Percentiles rank a stretch among this genome's conserved stretches.
These are phyloP conservation scores for Melanerpes aurifrons DNA, from an alignment of 2,113 vertebrate species.

Conservation along the genomic window DNA sequence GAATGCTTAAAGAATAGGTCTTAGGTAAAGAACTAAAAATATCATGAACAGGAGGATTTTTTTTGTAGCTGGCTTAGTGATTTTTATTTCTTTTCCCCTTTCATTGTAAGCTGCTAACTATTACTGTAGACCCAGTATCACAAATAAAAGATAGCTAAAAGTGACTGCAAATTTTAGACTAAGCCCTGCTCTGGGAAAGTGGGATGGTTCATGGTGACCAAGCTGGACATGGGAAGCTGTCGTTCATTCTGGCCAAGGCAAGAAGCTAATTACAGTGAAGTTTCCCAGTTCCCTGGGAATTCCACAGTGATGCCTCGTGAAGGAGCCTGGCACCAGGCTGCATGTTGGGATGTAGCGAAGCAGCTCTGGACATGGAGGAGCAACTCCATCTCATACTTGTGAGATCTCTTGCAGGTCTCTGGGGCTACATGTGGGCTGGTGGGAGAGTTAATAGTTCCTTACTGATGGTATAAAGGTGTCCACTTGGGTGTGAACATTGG, in stretches of 20 bases:
- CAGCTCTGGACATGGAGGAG: not conserved
- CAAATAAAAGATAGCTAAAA: not conserved
- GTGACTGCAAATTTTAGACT: not conserved
- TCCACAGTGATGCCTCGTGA: accelerated
- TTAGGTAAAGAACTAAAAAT: not conserved
- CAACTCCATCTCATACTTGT: not conserved
- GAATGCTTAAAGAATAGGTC: not conserved
- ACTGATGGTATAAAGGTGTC: not conserved
- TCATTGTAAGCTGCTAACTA: not conserved
- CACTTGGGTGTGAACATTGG: not conserved
- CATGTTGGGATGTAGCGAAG: not conserved
- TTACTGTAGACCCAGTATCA: not conserved
- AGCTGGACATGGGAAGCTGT: accelerated
- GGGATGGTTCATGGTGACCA: not conserved
- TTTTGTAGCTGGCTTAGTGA: not conserved
- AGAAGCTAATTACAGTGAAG: accelerated
- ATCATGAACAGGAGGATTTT: not conserved
- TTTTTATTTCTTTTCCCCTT: not conserved
- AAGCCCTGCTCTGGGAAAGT: not conserved
- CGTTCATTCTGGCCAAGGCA: not conserved
- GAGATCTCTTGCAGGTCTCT: not conserved
- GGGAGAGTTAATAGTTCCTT: not conserved
- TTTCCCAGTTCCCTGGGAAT: not conserved
- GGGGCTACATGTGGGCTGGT: not conserved
- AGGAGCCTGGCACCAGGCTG: not conserved